Percentiles rank a stretch among this genome's conserved stretches.
Evolutionary conservation across 2,888 invertebrate genomes (phyloP).

Genomic region (Ormyrus labotus): DNA sequence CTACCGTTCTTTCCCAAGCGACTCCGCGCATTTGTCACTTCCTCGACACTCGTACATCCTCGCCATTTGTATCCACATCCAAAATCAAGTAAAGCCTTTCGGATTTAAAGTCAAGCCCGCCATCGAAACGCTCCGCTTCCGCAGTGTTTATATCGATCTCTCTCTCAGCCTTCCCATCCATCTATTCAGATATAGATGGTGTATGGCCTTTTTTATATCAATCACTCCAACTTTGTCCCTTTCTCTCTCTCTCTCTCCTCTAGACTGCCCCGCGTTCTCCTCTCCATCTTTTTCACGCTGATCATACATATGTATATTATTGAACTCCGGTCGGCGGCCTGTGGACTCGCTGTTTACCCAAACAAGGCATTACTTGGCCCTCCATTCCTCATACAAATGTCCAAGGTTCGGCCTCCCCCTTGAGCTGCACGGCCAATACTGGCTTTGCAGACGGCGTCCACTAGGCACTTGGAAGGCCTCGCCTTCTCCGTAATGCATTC

Average conservation of each 20-base stretch:
- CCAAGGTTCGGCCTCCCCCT: background rate
- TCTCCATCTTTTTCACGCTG: background rate
- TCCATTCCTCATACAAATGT: slow-evolving; percentile 25
- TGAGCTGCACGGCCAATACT: background rate
- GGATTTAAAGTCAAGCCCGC: background rate
- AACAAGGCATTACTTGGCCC: slow-evolving; percentile 55
- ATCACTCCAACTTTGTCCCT: background rate
- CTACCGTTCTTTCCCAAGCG: too few species aligned
- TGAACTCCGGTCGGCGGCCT: slow-evolving; percentile 1
- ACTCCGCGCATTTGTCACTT: background rate
- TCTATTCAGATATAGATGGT: background rate
- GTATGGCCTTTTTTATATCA: too few species aligned
- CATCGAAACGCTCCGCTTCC: background rate
- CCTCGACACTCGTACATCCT: background rate
- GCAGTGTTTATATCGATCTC: background rate
- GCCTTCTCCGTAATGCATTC: background rate
- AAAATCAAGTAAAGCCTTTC: slow-evolving; percentile 17
- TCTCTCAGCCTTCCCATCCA: background rate
- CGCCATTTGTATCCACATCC: slow-evolving; percentile 15
- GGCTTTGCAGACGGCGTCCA: background rate
- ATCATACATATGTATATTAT: slow-evolving; percentile 43
- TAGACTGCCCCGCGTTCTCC: background rate
- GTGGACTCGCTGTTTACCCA: slow-evolving; percentile 58
- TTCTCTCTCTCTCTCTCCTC: slow-evolving; percentile 11
- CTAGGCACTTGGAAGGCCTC: background rate